A percentile compares a stretch with the other conserved stretches of the same genome.
phyloP scores from a whole-genome alignment of 2,113 vertebrate species.

The Brachionichthys hirsutus region DNA sequence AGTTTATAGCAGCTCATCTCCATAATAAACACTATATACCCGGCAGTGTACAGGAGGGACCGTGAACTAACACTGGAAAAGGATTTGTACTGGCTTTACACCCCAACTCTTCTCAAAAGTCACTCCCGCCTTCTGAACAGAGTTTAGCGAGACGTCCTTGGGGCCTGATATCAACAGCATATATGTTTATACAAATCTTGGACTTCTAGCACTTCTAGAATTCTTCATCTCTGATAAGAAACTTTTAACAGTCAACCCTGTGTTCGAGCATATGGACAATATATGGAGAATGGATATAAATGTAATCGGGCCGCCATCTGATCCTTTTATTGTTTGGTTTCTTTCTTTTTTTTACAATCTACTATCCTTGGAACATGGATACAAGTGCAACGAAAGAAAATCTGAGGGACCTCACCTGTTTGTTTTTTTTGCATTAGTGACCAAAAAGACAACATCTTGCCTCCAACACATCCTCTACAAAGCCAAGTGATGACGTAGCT shows the following conservation, averaged over 20 bases:
- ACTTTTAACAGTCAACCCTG: conserved; percentile 22
- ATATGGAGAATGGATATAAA: conserved; percentile 4
- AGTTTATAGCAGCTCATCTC: conserved; percentile 77
- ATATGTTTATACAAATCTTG: conserved; percentile 34
- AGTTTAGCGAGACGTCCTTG: conserved; percentile 39
- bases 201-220: conserved; percentile 13
- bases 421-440: conserved; percentile 10
- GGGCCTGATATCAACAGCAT: conserved; percentile 26
- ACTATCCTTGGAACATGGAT: neutral
- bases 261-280: conserved; percentile 17
- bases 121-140: conserved; percentile 41
- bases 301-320: neutral
- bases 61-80: conserved; percentile 49
- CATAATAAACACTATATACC: conserved; percentile 75
- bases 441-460: conserved; percentile 31
- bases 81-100: conserved; percentile 59
- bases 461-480: conserved; percentile 52
- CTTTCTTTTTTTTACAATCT: too few species aligned
- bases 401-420: neutral
- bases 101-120: conserved; percentile 50
- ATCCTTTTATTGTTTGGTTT: neutral
- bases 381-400: conserved; percentile 2
- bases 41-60: conserved; percentile 45
- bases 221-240: conserved; percentile 36
- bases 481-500: conserved; percentile 65